A percentile compares a stretch with the other conserved stretches of the same genome.
Evolutionary conservation across 2,888 invertebrate genomes (phyloP).

Genomic region (Drosophila mulleri): DNA sequence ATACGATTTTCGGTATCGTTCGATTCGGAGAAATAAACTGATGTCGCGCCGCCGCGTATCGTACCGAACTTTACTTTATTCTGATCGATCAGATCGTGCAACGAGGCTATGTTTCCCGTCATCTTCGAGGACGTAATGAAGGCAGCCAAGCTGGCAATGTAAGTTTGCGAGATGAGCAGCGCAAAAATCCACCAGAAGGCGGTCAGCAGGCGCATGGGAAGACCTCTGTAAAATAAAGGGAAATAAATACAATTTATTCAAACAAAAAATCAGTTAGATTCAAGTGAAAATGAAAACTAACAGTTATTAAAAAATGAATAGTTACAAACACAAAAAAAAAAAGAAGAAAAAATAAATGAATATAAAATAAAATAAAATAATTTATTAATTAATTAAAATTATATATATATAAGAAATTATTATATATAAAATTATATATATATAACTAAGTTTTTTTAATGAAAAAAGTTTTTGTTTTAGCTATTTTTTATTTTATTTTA

Average conservation of each 20-base stretch:
- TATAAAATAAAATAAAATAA: no score
- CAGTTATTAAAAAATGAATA: no score
- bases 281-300: no score
- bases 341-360: no score
- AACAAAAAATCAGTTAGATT: no score
- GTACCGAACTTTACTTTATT: slow-evolving; percentile 98
- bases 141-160: slow-evolving; percentile 97
- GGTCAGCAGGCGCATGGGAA: slow-evolving; percentile 91
- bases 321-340: no score
- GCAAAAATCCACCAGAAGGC: slow-evolving; percentile 94
- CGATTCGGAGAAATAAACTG: slow-evolving; percentile 94
- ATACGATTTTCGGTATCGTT: slow-evolving; percentile 93
- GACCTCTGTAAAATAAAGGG: slow-evolving; percentile 86
- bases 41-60: slow-evolving; percentile 93
- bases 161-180: slow-evolving; percentile 92
- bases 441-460: no score
- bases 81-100: slow-evolving; percentile 96
- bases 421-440: no score
- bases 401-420: no score
- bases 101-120: slow-evolving; percentile 94
- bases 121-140: slow-evolving; percentile 95
- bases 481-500: no score
- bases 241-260: neutral
- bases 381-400: no score
- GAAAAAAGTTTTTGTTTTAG: no score